Percentiles rank a stretch among this genome's conserved stretches.
Evolutionary conservation across 53 echinoderm and acorn worm genomes (phyloP).

Genomic region (Holothuria scabra): DNA sequence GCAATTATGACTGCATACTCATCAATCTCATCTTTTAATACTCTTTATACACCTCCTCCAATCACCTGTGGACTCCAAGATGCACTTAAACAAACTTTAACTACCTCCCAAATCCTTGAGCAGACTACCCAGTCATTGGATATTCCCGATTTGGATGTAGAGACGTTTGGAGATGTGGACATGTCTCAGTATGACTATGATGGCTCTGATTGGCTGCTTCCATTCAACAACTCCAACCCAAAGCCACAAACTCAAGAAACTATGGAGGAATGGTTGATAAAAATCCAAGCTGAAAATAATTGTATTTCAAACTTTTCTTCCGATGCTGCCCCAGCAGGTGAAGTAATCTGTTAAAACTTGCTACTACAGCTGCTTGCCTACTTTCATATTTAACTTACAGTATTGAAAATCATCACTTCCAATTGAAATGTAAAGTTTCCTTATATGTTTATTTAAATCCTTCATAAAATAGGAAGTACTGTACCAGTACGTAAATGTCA

Average conservation of each 20-base stretch:
- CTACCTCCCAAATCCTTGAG: slow-evolving; percentile 16
- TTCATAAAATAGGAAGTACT: too few relatives aligned
- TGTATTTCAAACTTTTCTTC: slow-evolving; percentile 31
- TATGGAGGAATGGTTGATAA: slow-evolving; percentile 40
- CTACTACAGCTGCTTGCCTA: too few relatives aligned
- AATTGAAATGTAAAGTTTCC: too few relatives aligned
- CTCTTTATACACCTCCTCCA: neutral
- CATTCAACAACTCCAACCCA: slow-evolving; percentile 71
- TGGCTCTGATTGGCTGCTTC: slow-evolving; percentile 69
- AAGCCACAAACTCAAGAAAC: slow-evolving; percentile 52
- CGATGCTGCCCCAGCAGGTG: slow-evolving; percentile 25
- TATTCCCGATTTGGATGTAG: slow-evolving; percentile 81
- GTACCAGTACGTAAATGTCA: too few relatives aligned
- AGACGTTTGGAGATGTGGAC: slow-evolving; percentile 87
- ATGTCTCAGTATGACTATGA: slow-evolving; percentile 93
- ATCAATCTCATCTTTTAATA: neutral
- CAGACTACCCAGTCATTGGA: slow-evolving; percentile 59
- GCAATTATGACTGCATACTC: neutral
- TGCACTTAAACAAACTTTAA: neutral
- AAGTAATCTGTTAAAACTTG: slow-evolving; percentile 34
- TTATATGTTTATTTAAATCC: too few relatives aligned
- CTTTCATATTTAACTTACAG: too few relatives aligned
- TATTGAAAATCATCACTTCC: too few relatives aligned
- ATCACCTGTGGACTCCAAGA: slow-evolving; percentile 12
- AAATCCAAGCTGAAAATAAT: slow-evolving; percentile 33